These are phyloP conservation scores for Passer domesticus DNA, from an alignment of 2,113 vertebrate genomes.

Conservation along the genomic window DNA sequence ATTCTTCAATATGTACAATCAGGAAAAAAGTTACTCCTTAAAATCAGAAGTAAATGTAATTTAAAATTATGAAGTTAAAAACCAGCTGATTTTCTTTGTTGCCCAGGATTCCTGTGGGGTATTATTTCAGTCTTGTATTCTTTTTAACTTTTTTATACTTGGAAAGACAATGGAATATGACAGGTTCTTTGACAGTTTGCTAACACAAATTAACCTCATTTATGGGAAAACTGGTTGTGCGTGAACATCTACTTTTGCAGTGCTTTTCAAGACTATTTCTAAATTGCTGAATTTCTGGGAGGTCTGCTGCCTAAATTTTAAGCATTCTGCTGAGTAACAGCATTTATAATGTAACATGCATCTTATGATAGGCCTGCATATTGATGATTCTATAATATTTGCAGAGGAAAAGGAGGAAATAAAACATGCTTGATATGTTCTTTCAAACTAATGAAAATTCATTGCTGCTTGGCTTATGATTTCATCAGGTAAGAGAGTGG, in stretches of 20 bases:
- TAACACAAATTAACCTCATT: conserved; percentile 69
- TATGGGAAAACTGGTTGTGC: conserved; percentile 34
- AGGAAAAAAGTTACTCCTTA: neutral
- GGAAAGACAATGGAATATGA: conserved; percentile 65
- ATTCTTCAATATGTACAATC: neutral
- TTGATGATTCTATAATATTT: neutral
- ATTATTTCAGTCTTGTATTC: conserved; percentile 44
- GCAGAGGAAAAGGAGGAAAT: neutral
- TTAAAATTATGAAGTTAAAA: neutral
- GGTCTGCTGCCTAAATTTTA: neutral
- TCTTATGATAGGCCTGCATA: neutral
- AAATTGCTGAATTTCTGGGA: neutral
- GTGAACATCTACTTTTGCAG: neutral
- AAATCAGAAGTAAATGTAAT: neutral
- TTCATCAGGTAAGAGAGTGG: neutral
- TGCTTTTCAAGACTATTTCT: neutral
- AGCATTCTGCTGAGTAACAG: neutral
- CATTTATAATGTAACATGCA: neutral
- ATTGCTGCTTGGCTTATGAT: neutral
- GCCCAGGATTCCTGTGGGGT: conserved; percentile 24
- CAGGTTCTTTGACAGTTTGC: conserved; percentile 63
- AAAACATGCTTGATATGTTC: neutral
- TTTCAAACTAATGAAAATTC: neutral
- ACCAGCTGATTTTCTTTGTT: neutral
- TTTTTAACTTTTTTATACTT: conserved; percentile 37